Evolutionary conservation across 2,888 invertebrate species (phyloP).

Genomic region (Chloroclysta siterata): DNA sequence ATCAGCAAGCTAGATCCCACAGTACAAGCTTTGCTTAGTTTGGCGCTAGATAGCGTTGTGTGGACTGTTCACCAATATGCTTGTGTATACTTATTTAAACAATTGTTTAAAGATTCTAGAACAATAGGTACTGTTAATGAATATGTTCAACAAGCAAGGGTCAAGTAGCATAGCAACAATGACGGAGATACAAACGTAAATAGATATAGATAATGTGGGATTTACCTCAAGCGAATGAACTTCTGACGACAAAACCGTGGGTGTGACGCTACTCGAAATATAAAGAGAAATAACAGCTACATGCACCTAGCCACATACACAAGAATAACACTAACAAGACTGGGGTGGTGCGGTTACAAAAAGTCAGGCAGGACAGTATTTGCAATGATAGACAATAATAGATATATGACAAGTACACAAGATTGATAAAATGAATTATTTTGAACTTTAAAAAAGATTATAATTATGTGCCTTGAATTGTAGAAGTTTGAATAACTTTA

Average conservation of each 20-base stretch:
- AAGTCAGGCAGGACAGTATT: no score
- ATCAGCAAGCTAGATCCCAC: no score
- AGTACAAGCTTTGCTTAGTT: no score
- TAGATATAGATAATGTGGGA: slow-evolving; percentile 31
- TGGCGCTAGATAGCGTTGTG: no score
- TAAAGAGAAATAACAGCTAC: neutral
- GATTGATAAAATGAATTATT: neutral
- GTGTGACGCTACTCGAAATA: slow-evolving; percentile 28
- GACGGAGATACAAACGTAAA: slow-evolving; percentile 36
- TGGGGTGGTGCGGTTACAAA: no score
- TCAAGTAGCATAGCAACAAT: slow-evolving; percentile 39
- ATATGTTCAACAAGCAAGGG: slow-evolving; percentile 17
- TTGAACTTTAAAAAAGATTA: neutral
- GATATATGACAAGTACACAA: no score
- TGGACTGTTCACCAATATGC: no score
- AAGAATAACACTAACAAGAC: no score
- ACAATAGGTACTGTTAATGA: slow-evolving; percentile 26
- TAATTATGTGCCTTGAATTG: neutral
- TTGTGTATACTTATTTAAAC: slow-evolving; percentile 16
- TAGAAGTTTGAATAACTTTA: neutral
- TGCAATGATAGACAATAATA: no score
- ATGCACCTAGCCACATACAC: no score
- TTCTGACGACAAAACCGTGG: slow-evolving; percentile 41
- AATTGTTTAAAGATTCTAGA: slow-evolving; percentile 21
- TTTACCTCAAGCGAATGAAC: slow-evolving; percentile 41